These are phyloP conservation scores for Dasysyrphus albostriatus DNA, from an alignment of 2,888 invertebrate genomes.

Conservation along the genomic window DNA sequence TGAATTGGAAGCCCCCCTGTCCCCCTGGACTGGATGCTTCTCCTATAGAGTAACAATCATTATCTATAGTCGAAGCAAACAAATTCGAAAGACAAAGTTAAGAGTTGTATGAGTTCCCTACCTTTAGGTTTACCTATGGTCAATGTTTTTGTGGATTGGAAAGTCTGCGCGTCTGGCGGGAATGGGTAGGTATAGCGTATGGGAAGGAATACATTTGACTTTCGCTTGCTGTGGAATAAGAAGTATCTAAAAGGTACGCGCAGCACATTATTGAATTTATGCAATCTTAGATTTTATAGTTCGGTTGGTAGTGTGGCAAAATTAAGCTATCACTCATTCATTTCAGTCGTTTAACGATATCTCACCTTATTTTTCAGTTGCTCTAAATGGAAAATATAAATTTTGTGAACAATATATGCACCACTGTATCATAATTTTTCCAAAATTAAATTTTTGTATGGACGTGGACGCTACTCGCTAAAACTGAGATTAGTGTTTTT, in stretches of 20 bases:
- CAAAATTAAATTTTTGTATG: too few species aligned
- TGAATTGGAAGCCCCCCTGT: conserved; percentile 56
- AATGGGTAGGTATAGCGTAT: not conserved
- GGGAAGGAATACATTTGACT: conserved; percentile 56
- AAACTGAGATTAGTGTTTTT: too few species aligned
- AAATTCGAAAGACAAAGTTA: conserved; percentile 62
- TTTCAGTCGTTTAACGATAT: too few species aligned
- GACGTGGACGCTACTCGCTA: too few species aligned
- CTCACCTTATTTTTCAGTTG: too few species aligned
- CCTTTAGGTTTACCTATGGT: conserved; percentile 16
- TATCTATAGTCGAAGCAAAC: not conserved
- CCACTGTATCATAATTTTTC: too few species aligned
- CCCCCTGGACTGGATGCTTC: conserved; percentile 6
- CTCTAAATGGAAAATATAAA: too few species aligned
- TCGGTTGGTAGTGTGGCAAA: not conserved
- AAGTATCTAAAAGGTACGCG: conserved; percentile 42
- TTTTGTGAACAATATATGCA: too few species aligned
- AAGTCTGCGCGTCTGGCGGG: conserved; percentile 49
- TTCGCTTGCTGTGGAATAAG: conserved; percentile 54
- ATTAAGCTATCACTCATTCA: too few species aligned
- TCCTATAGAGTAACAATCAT: not conserved
- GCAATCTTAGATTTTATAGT: conserved; percentile 40
- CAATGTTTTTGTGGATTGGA: conserved; percentile 66
- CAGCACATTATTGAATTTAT: conserved; percentile 67
- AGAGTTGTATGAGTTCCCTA: conserved; percentile 14